Base-by-base conservation (phyloP, 2,888 invertebrate species). In the Calliphora vomitoria region DNA sequence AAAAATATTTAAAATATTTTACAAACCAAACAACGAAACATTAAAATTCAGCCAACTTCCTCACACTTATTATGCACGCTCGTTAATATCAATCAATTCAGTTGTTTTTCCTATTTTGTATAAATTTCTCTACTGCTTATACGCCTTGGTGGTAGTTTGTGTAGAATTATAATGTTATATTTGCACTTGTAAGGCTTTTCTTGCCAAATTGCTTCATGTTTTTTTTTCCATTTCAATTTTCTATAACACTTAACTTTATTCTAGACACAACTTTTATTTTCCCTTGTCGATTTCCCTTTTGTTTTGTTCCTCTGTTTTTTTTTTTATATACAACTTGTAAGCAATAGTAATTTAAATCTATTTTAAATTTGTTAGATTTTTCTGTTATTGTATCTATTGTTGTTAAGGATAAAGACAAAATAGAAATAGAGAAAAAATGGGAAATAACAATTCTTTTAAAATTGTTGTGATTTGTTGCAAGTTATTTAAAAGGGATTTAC, bases 291-390 rank as follows among this genome's bases (percentile, higher is more conserved):
- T 13, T 50, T 68, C 50, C n/a, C 11, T 31, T 4, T 18, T 35
- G 58, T 35, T n/a, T 72, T 55, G n/a, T 5, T 11, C 3, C 35
- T 69, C 20, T 20, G 25, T 25, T 62, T 68, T 11, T 31, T 5
- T 44, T 38, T n/a, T 6, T 8, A 44, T 15, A 25, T 13, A 25
- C 50, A 84, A 74, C 55, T n/a, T 53, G n/a, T 20, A 53, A 58
- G 62, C 53, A 72, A 81, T 68, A 72, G 76, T 60, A 86, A 82
- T 82, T 86, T 78, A 82, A 86, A 82, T 82, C 85, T 78, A 82
- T 81, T 86, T 85, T 41, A 74, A 82, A 82, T 55, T 74, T 58
- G 35, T 76, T 76, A 41, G 25, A 75, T 68, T 64, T 41, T 64
- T 55, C 18, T 72, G 38, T n/a, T 62, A 44, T 13, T 62, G 31